Percentiles rank a stretch among this genome's conserved stretches.
Evolutionary conservation across 2,888 invertebrate genomes (phyloP).

Genomic region (Pediacus dermestoides): DNA sequence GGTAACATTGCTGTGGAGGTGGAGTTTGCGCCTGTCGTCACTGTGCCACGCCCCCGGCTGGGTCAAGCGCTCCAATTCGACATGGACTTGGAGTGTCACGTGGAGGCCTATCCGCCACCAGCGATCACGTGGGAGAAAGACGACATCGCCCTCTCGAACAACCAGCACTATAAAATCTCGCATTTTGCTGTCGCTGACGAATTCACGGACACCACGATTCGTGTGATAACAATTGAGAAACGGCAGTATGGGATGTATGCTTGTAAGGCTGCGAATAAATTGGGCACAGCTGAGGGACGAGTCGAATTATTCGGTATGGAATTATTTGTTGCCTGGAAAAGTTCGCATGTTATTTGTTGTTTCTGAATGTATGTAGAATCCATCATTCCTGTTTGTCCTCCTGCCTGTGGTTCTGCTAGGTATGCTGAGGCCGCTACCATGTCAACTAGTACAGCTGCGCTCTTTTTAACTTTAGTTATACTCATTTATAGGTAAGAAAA

Average conservation of each 20-base stretch:
- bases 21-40: constrained; percentile 84
- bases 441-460: constrained; percentile 53
- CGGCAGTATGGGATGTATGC: constrained; percentile 81
- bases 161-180: constrained; percentile 87
- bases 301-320: constrained; percentile 79
- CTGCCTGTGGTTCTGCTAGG: constrained; percentile 75
- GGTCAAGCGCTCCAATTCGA: constrained; percentile 90
- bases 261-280: constrained; percentile 85
- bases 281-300: constrained; percentile 74
- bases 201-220: constrained; percentile 84
- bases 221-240: constrained; percentile 88
- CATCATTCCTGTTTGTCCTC: constrained; percentile 88
- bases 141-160: constrained; percentile 74
- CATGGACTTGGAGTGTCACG: constrained; percentile 91
- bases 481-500: constrained; percentile 50
- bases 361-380: constrained; percentile 64
- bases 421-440: constrained; percentile 57
- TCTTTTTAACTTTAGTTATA: constrained; percentile 52
- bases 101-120: constrained; percentile 92
- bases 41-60: constrained; percentile 76
- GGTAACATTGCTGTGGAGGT: constrained; percentile 84
- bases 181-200: constrained; percentile 91
- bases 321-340: constrained; percentile 1
- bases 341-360: constrained; percentile 1
- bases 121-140: constrained; percentile 90